These are phyloP conservation scores for Dunckerocampus dactyliophorus DNA, from an alignment of 2,113 vertebrate genomes.

Conservation along the genomic window DNA sequence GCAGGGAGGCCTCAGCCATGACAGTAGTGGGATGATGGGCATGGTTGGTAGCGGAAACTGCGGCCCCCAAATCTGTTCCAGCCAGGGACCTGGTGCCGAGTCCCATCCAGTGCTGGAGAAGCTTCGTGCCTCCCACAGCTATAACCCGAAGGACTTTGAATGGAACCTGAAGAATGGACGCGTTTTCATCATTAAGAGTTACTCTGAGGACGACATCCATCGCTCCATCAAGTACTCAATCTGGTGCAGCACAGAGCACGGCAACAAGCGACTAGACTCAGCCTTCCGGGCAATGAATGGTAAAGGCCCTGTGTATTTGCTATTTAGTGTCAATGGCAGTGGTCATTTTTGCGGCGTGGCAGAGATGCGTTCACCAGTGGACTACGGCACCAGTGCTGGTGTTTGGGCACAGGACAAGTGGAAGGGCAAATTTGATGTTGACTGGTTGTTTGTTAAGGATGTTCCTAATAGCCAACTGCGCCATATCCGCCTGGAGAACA, in stretches of 20 bases:
- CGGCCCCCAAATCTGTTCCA: constrained; percentile 54
- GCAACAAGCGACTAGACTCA: constrained; percentile 93
- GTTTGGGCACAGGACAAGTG: constrained; percentile 99
- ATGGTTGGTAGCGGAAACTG: constrained; percentile 70
- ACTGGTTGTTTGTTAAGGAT: constrained; percentile 99
- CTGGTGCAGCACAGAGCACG: constrained; percentile 98
- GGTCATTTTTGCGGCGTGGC: constrained; percentile 98
- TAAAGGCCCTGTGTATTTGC: constrained; percentile 90
- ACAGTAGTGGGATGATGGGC: constrained; percentile 67
- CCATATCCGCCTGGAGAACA: constrained; percentile 98
- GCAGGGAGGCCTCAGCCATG: constrained; percentile 69
- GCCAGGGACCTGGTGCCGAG: constrained; percentile 70
- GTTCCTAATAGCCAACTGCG: constrained; percentile 97
- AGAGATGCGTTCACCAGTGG: constrained; percentile 97
- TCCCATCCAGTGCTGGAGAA: constrained; percentile 93
- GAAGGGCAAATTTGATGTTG: constrained; percentile 98
- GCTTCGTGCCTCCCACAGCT: constrained; percentile 91
- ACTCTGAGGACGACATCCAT: constrained; percentile 97
- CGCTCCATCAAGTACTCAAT: constrained; percentile 99
- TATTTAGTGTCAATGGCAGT: constrained; percentile 97
- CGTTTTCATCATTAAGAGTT: constrained; percentile 98
- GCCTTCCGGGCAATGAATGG: constrained; percentile 89
- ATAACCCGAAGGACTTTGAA: constrained; percentile 96
- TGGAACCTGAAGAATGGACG: constrained; percentile 95
- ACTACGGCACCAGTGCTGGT: constrained; percentile 96